Conservation (phyloP, 2,888 invertebrate genomes). For the Leucophora obtusa region DNA sequence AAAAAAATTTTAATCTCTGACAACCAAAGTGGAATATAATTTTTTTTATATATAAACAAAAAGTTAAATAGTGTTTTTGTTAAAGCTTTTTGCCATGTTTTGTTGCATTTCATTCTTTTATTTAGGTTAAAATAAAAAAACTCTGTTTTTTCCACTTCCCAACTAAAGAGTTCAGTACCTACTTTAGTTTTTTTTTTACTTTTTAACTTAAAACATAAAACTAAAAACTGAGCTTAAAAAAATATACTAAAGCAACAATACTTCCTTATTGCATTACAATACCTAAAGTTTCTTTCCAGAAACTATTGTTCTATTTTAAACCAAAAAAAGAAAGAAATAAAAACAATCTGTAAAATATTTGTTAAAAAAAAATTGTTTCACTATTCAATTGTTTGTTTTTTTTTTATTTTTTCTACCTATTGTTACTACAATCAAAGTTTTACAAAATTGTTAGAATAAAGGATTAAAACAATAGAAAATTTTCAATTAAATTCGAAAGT, state of each 20-base stretch:
- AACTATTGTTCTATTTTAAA: conserved; percentile 37
- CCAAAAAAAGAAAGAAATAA: conserved; percentile 24
- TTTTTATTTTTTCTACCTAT: neutral
- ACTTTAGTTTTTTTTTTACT: conserved; percentile 14
- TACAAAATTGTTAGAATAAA: neutral
- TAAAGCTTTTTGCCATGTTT: neutral
- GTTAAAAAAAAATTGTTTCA: neutral
- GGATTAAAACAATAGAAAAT: conserved; percentile 1
- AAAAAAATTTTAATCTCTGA: neutral
- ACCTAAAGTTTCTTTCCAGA: conserved; percentile 19
- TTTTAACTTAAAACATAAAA: neutral
- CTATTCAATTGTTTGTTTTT: conserved; percentile 32
- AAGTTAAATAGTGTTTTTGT: neutral
- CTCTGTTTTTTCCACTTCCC: conserved; percentile 9
- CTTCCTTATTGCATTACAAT: conserved; percentile 63
- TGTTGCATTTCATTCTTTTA: conserved; percentile 12
- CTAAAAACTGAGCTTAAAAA: neutral
- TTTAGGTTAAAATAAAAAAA: conserved; percentile 54
- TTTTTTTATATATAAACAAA: neutral
- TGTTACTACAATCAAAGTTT: neutral
- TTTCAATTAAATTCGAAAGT: neutral
- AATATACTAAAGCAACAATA: conserved; percentile 40
- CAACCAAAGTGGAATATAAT: neutral
- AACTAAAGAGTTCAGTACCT: conserved; percentile 15
- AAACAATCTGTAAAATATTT: conserved; percentile 43